phyloP scores from a whole-genome alignment of 1,140 invertebrate species.

The Diorhabda elongata region DNA sequence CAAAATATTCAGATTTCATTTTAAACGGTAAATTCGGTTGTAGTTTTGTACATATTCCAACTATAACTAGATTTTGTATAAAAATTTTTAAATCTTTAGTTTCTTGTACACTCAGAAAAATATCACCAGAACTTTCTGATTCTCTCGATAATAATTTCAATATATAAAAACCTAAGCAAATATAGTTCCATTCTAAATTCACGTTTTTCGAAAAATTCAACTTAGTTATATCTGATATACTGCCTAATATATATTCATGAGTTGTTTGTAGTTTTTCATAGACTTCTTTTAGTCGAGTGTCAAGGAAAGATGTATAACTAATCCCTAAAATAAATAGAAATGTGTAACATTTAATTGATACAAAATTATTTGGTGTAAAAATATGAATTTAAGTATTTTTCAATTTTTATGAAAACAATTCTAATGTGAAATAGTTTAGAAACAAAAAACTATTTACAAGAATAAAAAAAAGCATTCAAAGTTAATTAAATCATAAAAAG shows the following conservation, averaged over 20 bases:
- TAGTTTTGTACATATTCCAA: slow-evolving; percentile 64
- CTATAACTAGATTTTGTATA: slow-evolving; percentile 57
- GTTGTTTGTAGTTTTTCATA: neutral
- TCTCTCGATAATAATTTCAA: slow-evolving; percentile 39
- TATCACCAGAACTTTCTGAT: slow-evolving; percentile 35
- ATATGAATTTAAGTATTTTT: too few species aligned
- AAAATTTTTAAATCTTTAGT: slow-evolving; percentile 52
- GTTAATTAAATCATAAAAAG: too few species aligned
- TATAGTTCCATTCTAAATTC: slow-evolving; percentile 37
- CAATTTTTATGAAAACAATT: too few species aligned
- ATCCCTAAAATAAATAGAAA: neutral
- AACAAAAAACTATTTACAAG: too few species aligned
- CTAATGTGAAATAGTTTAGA: too few species aligned
- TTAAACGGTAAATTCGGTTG: slow-evolving; percentile 61
- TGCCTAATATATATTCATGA: neutral
- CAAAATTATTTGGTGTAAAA: too few species aligned
- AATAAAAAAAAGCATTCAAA: too few species aligned
- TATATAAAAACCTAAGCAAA: slow-evolving; percentile 45
- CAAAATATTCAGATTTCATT: slow-evolving; percentile 42
- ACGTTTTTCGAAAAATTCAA: slow-evolving; percentile 9
- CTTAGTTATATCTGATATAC: neutral
- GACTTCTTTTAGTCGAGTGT: neutral
- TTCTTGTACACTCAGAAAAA: slow-evolving; percentile 57
- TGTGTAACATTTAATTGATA: too few species aligned
- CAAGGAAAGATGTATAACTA: neutral